Percentiles rank a stretch among this genome's conserved stretches.
phyloP scores from a whole-genome alignment of 2,797 vertebrate species.

The Fistularia commersonii region DNA sequence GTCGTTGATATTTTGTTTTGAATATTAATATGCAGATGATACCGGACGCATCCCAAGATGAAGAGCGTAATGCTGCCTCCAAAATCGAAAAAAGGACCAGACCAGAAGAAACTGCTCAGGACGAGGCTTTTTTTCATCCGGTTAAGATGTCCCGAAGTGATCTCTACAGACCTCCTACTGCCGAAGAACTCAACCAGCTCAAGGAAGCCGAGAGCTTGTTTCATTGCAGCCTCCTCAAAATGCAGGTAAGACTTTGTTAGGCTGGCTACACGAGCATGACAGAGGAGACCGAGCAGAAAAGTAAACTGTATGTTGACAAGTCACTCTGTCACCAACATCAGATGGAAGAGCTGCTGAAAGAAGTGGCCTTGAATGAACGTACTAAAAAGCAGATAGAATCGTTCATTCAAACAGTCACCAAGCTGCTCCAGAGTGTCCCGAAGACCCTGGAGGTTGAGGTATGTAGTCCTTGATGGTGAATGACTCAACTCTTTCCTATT shows the following conservation, averaged over 20 bases:
- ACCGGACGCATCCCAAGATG: constrained; percentile 17
- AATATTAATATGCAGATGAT: constrained; percentile 36
- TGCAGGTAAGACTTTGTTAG: constrained; percentile 80
- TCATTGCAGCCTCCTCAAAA: constrained; percentile 90
- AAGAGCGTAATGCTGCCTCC: constrained; percentile 22
- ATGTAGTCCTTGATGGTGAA: constrained; percentile 6
- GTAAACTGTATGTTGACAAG: background rate
- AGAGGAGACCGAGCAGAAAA: background rate
- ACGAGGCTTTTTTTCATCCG: constrained; percentile 63
- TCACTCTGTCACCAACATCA: constrained; percentile 45
- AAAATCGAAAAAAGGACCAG: constrained; percentile 64
- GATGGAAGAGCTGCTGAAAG: constrained; percentile 94
- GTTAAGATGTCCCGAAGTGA: constrained; percentile 84
- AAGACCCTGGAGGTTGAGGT: constrained; percentile 79
- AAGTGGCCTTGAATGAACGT: constrained; percentile 84
- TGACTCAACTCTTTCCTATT: background rate
- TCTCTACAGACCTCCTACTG: constrained; percentile 88
- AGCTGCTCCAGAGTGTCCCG: constrained; percentile 76
- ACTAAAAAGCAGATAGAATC: constrained; percentile 82
- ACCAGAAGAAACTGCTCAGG: constrained; percentile 12
- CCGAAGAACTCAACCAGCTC: constrained; percentile 87
- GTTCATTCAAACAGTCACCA: constrained; percentile 81
- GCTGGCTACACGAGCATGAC: too few relatives aligned
- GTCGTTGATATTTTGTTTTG: too few relatives aligned
- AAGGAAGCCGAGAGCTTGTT: constrained; percentile 93